Evolutionary conservation across 2,797 vertebrate species (phyloP), one percentile per base, ranked within the genome.

Genomic region (Crenuchus spilurus): DNA sequence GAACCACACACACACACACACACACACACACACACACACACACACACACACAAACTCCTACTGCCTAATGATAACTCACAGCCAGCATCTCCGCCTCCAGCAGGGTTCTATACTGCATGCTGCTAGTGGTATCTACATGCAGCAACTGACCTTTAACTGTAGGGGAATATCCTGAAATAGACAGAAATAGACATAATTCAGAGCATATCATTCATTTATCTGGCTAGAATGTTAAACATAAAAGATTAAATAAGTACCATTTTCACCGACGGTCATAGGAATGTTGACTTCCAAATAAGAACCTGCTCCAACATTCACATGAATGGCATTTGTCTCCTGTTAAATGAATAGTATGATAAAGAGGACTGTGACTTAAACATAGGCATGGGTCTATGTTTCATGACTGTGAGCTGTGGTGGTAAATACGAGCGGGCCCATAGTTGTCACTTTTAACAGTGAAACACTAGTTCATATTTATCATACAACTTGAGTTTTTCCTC

Each of bases 221-320:
- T 8, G 8, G 8, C 8, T 3, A 35, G 33, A 52, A 22, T 28
- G n/a, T 58, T 16, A 52, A 52, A 20, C 20, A 16, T 14, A 10
- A 42, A 14, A 44, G 1, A 16, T 55, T 24, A 31, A 7, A 41
- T 13, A 52, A 88, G 90, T 90, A 98, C 98, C 97, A 22, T 94
- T 94, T 87, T 98, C 95, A 75, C 94, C 88, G 31, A 99, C 96
- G 66, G 95, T 97, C 97, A 97, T 96, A 41, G 98, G 98, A 88
- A 99, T 98, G 88, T 99, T 99, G 83, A 99, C 93, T 91, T 99
- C 98, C 87, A 99, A 91, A 87, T 99, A 99, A 16, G 98, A 99
- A 77, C 97, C 98, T 46, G 98, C 98, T 65, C 98, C 97, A 70
- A 99, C 97, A 44, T 99, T 99, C 76, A 99, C 97, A 90, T 99